phyloP scores from a whole-genome alignment of 2,797 vertebrate genomes.

The Euthynnus affinis region DNA sequence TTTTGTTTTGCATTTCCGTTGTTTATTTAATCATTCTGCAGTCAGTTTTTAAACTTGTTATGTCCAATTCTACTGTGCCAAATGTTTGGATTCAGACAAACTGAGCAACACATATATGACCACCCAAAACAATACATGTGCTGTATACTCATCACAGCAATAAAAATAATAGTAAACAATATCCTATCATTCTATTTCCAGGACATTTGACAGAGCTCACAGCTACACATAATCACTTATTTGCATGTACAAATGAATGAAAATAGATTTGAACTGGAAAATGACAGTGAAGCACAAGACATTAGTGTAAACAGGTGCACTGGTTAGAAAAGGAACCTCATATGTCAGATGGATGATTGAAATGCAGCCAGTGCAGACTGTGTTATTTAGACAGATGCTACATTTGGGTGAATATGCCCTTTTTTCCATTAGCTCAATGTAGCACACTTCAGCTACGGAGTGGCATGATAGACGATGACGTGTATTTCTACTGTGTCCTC shows the following conservation, averaged over 20 bases:
- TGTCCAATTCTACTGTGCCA: neutral
- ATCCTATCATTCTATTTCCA: neutral
- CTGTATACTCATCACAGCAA: neutral
- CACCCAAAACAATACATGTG: neutral
- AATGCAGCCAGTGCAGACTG: neutral
- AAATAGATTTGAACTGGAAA: constrained; percentile 1
- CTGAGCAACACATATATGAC: neutral
- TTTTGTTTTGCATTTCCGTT: neutral
- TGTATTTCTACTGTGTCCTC: neutral
- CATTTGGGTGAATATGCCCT: neutral
- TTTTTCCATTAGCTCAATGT: constrained; percentile 16
- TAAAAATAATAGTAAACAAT: neutral
- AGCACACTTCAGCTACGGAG: neutral
- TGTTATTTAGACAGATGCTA: neutral
- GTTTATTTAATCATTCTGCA: too few species aligned
- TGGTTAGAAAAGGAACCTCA: constrained; percentile 1
- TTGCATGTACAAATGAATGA: neutral
- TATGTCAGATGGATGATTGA: neutral
- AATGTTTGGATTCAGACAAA: neutral
- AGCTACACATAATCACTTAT: neutral
- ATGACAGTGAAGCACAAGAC: neutral
- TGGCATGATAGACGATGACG: neutral
- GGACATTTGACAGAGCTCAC: neutral
- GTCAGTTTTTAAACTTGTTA: neutral
- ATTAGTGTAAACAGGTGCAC: constrained; percentile 1